A percentile compares a stretch with the other conserved stretches of the same genome.
Conservation (phyloP, 2,113 vertebrate genomes). For the Antigone vipio region DNA sequence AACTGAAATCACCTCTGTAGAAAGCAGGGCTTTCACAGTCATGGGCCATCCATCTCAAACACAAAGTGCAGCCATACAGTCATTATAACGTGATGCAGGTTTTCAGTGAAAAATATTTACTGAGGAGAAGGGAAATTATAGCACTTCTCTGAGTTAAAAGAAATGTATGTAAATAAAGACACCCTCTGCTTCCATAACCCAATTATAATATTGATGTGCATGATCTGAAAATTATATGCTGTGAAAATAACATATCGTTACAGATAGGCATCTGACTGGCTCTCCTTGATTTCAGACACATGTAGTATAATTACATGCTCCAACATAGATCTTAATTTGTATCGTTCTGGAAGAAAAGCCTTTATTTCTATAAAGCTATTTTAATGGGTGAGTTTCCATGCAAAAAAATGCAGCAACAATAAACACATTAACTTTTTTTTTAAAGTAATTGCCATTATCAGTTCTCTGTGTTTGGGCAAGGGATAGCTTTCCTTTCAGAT, state of each 20-base stretch:
- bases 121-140: background rate
- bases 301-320: background rate
- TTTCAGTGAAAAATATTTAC: background rate
- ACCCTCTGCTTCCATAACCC: background rate
- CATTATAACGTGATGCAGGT: background rate
- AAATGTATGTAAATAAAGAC: slow-evolving; percentile 28
- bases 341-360: background rate
- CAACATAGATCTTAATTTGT: background rate
- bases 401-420: background rate
- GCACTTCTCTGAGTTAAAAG: background rate
- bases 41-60: background rate
- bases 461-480: background rate
- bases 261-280: background rate
- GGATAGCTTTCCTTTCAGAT: background rate
- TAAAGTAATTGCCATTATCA: background rate
- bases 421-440: background rate
- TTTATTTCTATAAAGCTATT: background rate
- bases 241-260: background rate
- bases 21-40: background rate
- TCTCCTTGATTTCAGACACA: background rate
- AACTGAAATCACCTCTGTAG: background rate
- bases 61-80: background rate
- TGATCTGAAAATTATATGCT: slow-evolving; percentile 42
- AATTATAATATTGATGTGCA: background rate
- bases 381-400: background rate